Percentiles rank a stretch among this genome's conserved stretches.
Conservation (phyloP, 2,113 vertebrate species). For the Phylloscopus trochilus region DNA sequence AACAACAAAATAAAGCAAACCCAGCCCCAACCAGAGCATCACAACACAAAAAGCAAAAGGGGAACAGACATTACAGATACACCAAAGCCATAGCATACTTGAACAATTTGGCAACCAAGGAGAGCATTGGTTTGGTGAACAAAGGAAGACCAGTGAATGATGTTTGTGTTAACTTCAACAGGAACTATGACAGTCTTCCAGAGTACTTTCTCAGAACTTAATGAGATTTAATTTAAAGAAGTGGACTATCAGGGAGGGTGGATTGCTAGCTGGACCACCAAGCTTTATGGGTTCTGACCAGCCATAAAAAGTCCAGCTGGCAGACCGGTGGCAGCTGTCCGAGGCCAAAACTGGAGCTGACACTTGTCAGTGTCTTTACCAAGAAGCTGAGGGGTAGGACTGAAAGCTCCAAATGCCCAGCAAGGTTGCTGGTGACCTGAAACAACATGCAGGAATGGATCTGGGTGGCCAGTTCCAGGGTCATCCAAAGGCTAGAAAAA, state of each 20-base stretch:
- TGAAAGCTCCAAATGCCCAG: accelerated
- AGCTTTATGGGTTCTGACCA: not conserved
- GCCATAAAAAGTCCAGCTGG: not conserved
- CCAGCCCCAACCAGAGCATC: not conserved
- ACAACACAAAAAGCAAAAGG: not conserved
- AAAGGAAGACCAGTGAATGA: not conserved
- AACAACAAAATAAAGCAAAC: not conserved
- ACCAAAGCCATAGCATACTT: not conserved
- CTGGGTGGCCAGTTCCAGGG: not conserved
- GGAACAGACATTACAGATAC: not conserved
- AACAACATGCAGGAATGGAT: not conserved
- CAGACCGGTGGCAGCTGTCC: not conserved
- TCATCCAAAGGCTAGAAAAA: not conserved
- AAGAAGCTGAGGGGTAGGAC: not conserved
- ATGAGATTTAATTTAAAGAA: not conserved
- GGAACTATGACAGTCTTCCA: not conserved
- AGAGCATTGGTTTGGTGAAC: not conserved
- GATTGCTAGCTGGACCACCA: not conserved
- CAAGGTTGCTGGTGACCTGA: not conserved
- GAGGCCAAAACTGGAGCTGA: not conserved
- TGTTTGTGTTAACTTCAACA: not conserved
- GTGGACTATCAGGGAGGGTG: not conserved
- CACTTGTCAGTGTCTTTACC: not conserved
- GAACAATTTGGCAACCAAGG: not conserved
- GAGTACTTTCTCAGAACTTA: not conserved